Conservation (phyloP, 2,113 vertebrate species). For the Cheirogaleus medius region DNA sequence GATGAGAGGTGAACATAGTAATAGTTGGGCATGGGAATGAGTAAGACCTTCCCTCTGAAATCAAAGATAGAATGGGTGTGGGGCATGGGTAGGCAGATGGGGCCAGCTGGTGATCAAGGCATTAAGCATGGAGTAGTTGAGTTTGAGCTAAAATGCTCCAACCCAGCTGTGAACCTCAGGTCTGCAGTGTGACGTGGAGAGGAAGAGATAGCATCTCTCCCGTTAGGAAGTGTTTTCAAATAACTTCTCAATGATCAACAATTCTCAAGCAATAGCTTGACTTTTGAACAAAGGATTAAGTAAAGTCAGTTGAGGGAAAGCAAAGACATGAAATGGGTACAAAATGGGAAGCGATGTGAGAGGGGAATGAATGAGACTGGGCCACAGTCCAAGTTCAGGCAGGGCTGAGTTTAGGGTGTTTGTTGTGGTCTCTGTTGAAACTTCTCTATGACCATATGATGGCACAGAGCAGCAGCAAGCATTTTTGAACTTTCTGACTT, state of each 20-base stretch:
- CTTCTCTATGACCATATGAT: not conserved
- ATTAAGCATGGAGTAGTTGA: not conserved
- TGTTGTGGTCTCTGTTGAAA: not conserved
- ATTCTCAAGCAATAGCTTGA: not conserved
- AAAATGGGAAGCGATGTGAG: not conserved
- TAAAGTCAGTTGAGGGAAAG: not conserved
- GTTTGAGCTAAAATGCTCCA: not conserved
- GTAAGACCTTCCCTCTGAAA: not conserved
- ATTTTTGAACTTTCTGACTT: not conserved
- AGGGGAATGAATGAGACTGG: not conserved
- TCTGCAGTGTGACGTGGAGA: not conserved
- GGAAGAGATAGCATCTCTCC: not conserved
- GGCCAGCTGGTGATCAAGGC: not conserved
- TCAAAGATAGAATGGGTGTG: not conserved
- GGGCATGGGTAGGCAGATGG: not conserved
- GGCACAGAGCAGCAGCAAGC: not conserved
- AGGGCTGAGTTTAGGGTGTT: not conserved
- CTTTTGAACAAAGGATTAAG: not conserved
- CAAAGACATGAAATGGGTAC: not conserved
- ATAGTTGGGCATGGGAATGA: not conserved
- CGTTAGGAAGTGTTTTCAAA: not conserved
- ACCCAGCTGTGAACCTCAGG: not conserved
- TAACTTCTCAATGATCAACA: not conserved
- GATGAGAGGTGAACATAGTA: not conserved
- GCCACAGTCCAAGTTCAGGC: rapidly evolving